Conservation (phyloP, 2,797 vertebrate species). For the Periparus ater region DNA sequence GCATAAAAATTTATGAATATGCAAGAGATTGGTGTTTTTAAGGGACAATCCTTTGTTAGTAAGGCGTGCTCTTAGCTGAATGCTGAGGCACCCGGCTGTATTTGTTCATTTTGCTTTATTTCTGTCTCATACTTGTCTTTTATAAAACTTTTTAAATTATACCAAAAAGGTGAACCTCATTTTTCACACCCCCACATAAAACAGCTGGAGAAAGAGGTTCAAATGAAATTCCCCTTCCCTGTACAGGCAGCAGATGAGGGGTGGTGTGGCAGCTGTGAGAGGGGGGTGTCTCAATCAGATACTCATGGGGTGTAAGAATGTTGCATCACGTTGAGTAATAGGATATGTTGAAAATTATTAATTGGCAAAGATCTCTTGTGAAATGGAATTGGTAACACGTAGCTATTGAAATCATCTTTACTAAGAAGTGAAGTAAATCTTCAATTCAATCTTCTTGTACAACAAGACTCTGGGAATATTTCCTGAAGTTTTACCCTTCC, state of each 20-base stretch:
- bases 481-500: not conserved
- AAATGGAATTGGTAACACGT: not conserved
- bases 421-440: not conserved
- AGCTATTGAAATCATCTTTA: not conserved
- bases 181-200: not conserved
- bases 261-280: not conserved
- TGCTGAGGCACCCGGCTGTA: too few relatives aligned
- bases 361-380: not conserved
- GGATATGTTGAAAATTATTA: constrained; percentile 35
- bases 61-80: too few relatives aligned
- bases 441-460: not conserved
- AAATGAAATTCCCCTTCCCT: not conserved
- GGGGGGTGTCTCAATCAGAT: not conserved
- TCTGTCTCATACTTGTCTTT: too few relatives aligned
- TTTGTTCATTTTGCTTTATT: too few relatives aligned
- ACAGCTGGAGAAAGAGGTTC: not conserved
- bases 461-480: not conserved
- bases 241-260: not conserved
- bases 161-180: too few relatives aligned
- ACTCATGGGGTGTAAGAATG: not conserved
- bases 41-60: too few relatives aligned
- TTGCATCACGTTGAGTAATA: constrained; percentile 37
- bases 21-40: too few relatives aligned
- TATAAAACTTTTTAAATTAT: too few relatives aligned
- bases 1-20: too few relatives aligned